phyloP scores from a whole-genome alignment of 2,113 vertebrate genomes.

The Actenoides hombroni region DNA sequence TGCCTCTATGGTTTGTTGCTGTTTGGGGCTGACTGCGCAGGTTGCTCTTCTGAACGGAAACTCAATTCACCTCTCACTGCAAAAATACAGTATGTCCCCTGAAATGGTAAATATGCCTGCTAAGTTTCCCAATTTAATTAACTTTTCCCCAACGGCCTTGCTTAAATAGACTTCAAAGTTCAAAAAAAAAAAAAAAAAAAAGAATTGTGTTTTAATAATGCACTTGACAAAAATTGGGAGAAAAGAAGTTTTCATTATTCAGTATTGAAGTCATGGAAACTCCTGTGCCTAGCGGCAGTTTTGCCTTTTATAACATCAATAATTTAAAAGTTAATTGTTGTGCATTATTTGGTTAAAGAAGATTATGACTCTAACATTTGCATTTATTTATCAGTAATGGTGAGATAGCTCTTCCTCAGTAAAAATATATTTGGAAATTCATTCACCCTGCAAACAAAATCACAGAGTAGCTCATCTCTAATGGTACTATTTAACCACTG shows the following conservation, averaged over 20 bases:
- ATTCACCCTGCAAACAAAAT: slow-evolving; percentile 46
- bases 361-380: slow-evolving; percentile 46
- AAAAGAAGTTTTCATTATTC: slow-evolving; percentile 46
- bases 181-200: background rate
- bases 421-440: background rate
- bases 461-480: background rate
- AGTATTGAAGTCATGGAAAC: slow-evolving; percentile 37
- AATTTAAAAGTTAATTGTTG: slow-evolving; percentile 65
- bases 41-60: background rate
- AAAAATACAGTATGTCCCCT: background rate
- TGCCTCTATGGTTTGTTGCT: background rate
- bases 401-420: slow-evolving; percentile 4
- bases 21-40: background rate
- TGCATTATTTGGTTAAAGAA: slow-evolving; percentile 53
- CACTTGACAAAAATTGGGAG: background rate
- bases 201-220: slow-evolving; percentile 52
- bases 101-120: slow-evolving; percentile 19
- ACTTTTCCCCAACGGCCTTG: slow-evolving; percentile 15
- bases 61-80: background rate
- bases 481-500: background rate
- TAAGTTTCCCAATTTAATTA: slow-evolving; percentile 31
- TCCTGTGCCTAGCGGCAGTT: slow-evolving; percentile 21
- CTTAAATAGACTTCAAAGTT: slow-evolving; percentile 52
- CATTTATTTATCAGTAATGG: slow-evolving; percentile 45
- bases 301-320: slow-evolving; percentile 56